phyloP scores from a whole-genome alignment of 53 echinoderm and acorn worm genomes.

The Echinarachnius parma region DNA sequence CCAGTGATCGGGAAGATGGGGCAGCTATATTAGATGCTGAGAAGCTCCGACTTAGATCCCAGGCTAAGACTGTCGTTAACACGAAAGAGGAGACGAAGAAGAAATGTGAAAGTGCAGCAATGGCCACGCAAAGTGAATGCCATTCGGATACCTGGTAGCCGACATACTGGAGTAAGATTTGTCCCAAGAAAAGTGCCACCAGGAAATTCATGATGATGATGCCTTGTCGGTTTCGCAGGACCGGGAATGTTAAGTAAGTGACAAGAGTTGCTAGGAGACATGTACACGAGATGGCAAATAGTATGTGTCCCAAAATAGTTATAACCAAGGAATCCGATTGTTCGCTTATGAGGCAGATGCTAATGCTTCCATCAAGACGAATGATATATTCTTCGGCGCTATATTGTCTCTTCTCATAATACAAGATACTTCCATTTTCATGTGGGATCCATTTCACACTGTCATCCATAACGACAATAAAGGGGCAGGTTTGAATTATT shows the following conservation, averaged over 20 bases:
- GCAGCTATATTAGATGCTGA: slow-evolving; percentile 17
- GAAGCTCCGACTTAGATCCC: slow-evolving; percentile 50
- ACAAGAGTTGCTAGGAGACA: slow-evolving; percentile 11
- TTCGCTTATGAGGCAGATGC: background rate
- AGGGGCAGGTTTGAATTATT: background rate
- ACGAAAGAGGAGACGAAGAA: slow-evolving; percentile 63
- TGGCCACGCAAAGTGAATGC: slow-evolving; percentile 37
- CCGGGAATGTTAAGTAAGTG: slow-evolving; percentile 20
- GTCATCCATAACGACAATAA: background rate
- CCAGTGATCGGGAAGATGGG: background rate
- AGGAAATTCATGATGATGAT: slow-evolving; percentile 21
- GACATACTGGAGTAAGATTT: slow-evolving; percentile 37
- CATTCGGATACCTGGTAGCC: slow-evolving; percentile 3
- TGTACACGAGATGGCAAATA: background rate
- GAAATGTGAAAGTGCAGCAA: slow-evolving; percentile 62
- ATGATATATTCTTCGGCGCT: slow-evolving; percentile 9
- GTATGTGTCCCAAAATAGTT: slow-evolving; percentile 7
- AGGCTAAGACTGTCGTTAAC: slow-evolving; percentile 70
- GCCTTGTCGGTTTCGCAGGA: slow-evolving; percentile 26
- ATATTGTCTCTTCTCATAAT: background rate
- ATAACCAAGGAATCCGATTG: background rate
- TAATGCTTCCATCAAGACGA: slow-evolving; percentile 14
- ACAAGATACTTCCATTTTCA: slow-evolving; percentile 2
- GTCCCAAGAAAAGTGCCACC: slow-evolving; percentile 15
- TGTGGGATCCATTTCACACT: slow-evolving; percentile 7